Conservation (phyloP, 1,140 invertebrate genomes). For the Heliconius himera region DNA sequence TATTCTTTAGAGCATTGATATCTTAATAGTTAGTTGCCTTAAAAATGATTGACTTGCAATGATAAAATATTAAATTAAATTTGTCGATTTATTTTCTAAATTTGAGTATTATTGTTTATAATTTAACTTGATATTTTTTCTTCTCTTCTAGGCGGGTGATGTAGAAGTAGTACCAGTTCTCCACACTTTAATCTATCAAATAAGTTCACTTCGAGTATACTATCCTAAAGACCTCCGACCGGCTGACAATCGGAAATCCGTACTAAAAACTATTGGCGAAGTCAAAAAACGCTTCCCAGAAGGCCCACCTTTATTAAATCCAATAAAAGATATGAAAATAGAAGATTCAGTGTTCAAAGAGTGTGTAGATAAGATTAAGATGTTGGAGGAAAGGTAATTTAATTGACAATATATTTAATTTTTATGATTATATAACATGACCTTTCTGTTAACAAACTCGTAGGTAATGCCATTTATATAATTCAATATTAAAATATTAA, state of each 20-base stretch:
- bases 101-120: too few relatives aligned
- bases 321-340: slow-evolving; percentile 98
- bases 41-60: background rate
- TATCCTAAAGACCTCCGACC: slow-evolving; percentile 94
- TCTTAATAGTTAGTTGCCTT: background rate
- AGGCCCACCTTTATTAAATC: slow-evolving; percentile 94
- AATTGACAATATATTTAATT: background rate
- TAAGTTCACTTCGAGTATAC: slow-evolving; percentile 95
- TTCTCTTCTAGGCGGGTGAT: slow-evolving; percentile 85
- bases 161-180: slow-evolving; percentile 95
- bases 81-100: too few relatives aligned
- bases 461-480: too few relatives aligned
- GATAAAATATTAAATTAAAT: too few relatives aligned
- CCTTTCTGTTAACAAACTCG: too few relatives aligned
- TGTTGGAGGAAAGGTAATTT: slow-evolving; percentile 87
- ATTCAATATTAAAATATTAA: too few relatives aligned
- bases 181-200: slow-evolving; percentile 90
- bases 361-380: slow-evolving; percentile 91
- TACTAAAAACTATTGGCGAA: slow-evolving; percentile 94
- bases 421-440: too few relatives aligned
- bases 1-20: background rate
- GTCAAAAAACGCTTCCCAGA: slow-evolving; percentile 94
- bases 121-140: background rate
- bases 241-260: slow-evolving; percentile 90
- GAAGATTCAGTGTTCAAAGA: slow-evolving; percentile 90